Evolutionary conservation across 2,113 vertebrate genomes (phyloP), one percentile per base, ranked within the genome.

Genomic region (Zapornia atra): DNA sequence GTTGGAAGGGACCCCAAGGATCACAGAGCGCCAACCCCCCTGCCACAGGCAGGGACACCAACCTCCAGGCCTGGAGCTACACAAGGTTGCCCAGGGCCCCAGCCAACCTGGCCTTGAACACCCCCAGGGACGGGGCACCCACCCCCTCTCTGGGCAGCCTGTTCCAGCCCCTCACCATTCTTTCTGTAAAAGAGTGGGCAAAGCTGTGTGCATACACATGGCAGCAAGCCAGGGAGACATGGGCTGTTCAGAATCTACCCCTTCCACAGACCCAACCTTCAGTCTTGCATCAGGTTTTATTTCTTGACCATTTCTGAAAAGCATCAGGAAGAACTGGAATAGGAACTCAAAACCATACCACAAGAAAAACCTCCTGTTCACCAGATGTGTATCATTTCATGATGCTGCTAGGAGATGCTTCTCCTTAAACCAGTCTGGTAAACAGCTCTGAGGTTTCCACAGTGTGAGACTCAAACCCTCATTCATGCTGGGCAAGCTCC

Each of bases 401-500:
- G 5, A 51, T 94, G 53, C 26, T 84, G 19, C 31, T 46, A 46
- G 8, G 31, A 82, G 29, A n/a, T 22, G 44, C 14, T 73, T 46
- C 24, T 73, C 72, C 34, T 76, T 65, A 42, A 54, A 69, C 4
- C 10, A 31, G 48, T 48, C 42, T 24, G 66, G 20, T 17, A 48
- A 54, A 50, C 24, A 80, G 44, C n/a, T 8, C 24, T 13, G 8
- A 29, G 24, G 5, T 56, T 82, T 56, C 33, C 24, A 77, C 10
- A 17, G 11, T 8, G 7, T 11, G 12, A 28, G 54, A 10, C 69
- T 28, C n/a, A 73, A 86, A 40, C 0, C 0, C 31, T 54, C 14
- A 51, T 69, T 85, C 56, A 28, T 34, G n/a, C 2, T 12, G 59
- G 19, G 17, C 42, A 77, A 11, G 12, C 11, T 34, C 9, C 29